Base-by-base conservation (phyloP, 2,113 vertebrate species). In the Eretmochelys imbricata region DNA sequence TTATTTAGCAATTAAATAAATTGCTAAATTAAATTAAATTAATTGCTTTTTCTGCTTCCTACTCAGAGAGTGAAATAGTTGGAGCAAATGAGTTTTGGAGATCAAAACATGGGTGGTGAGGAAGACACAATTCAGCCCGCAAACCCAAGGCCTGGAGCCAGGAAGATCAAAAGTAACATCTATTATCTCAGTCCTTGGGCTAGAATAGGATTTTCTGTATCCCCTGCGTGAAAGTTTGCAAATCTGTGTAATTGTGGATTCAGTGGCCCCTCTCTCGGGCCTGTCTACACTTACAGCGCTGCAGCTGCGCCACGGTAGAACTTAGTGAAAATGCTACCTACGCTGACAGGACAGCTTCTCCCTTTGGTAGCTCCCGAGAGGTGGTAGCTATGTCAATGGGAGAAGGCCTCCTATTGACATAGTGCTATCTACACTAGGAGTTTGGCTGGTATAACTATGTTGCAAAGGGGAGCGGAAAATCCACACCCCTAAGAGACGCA, bases 161-260 rank as follows among this genome's bases (percentile, higher is more conserved):
- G 51, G n/a, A 27, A 88, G 38, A 2, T 20, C 42, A 80, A 5
- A 25, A 27, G 87, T 46, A 49, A 85, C 57, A 69, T 42, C 3
- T 31, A 49, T 13, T 17, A 5, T 87, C 14, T 62, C 42, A 14
- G 51, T 88, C 27, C n/a, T 14, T 54, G 0, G 0, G 4, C 50
- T 55, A 25, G 51, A 85, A 51, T 22, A 80, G 29, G 42, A 9
- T 9, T 10, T 31, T 6, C 29, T 53, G 49, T 65, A 54, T 59
- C 59, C 78, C 1, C 0, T 38, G 46, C 20, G 69, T 42, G 25
- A 69, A 53, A 46, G 1, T 78, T 46, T 78, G 1, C 0, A 0
- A 79, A 17, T 31, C 35, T 54, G 8, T 12, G 49, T 51, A 46
- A 1, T 0, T 84, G 62, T 35, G 65, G n/a, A 84, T 48, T 12